These are phyloP conservation scores for Diadophis punctatus DNA, from an alignment of 2,113 vertebrate species.

Conservation along the genomic window DNA sequence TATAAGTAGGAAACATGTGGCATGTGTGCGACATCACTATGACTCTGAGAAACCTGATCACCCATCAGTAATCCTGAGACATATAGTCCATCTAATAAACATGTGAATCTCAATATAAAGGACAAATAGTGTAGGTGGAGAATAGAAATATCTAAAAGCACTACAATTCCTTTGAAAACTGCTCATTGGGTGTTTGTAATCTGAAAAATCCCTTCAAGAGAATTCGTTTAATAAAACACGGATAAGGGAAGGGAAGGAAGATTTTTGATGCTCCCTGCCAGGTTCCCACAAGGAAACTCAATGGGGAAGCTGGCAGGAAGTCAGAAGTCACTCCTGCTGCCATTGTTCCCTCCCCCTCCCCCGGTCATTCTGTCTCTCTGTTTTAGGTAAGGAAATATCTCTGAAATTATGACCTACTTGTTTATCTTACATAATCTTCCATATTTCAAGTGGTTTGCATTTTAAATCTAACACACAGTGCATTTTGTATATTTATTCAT, in stretches of 20 bases:
- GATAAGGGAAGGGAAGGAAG: no score
- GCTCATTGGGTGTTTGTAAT: background rate
- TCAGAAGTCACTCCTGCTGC: no score
- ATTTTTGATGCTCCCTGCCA: no score
- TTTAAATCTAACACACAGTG: background rate
- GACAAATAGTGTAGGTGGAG: background rate
- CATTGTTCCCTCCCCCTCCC: no score
- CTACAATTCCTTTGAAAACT: background rate
- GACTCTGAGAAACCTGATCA: constrained; percentile 1
- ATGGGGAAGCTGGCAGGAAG: no score
- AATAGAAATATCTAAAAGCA: background rate
- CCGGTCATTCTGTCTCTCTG: no score
- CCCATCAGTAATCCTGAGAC: background rate
- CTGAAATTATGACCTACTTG: no score
- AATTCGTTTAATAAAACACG: background rate
- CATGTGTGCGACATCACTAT: constrained; percentile 2
- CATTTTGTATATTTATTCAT: background rate
- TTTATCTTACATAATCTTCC: background rate
- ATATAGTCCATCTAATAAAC: background rate
- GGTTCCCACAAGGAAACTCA: no score
- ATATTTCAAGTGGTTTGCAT: background rate
- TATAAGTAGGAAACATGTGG: background rate
- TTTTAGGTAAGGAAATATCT: no score
- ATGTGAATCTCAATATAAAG: background rate
- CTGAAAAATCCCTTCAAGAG: background rate